Conservation (phyloP, 2,113 vertebrate species). For the Megaceryle torquata region DNA sequence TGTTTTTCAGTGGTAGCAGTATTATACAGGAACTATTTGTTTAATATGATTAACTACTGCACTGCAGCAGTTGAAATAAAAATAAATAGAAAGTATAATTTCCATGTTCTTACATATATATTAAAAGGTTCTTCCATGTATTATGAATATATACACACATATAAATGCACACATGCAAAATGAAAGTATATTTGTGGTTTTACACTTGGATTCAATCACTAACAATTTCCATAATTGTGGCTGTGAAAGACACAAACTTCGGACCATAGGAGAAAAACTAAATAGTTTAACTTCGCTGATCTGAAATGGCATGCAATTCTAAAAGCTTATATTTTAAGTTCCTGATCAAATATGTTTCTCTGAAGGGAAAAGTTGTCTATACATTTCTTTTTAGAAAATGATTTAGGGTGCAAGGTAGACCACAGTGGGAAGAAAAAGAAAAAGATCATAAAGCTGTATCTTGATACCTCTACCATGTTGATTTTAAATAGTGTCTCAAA, state of each 20-base stretch:
- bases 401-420: not conserved
- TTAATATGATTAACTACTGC: not conserved
- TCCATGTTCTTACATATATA: not conserved
- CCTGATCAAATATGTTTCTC: not conserved
- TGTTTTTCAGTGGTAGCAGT: not conserved
- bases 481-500: not conserved
- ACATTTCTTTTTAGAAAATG: not conserved
- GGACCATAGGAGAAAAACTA: not conserved
- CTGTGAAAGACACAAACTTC: not conserved
- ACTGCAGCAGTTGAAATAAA: not conserved
- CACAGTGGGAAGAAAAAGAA: rapidly evolving
- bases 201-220: not conserved
- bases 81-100: not conserved
- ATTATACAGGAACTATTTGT: not conserved
- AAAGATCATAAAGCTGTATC: not conserved
- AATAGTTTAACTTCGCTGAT: not conserved
- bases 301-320: not conserved
- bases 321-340: not conserved
- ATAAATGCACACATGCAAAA: not conserved
- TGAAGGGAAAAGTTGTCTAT: not conserved
- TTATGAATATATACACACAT: not conserved
- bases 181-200: not conserved
- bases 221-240: not conserved
- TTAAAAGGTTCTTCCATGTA: not conserved
- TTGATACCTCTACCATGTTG: rapidly evolving